Conservation (phyloP, 2,888 invertebrate genomes). For the Caenorhabditis sp. region DNA sequence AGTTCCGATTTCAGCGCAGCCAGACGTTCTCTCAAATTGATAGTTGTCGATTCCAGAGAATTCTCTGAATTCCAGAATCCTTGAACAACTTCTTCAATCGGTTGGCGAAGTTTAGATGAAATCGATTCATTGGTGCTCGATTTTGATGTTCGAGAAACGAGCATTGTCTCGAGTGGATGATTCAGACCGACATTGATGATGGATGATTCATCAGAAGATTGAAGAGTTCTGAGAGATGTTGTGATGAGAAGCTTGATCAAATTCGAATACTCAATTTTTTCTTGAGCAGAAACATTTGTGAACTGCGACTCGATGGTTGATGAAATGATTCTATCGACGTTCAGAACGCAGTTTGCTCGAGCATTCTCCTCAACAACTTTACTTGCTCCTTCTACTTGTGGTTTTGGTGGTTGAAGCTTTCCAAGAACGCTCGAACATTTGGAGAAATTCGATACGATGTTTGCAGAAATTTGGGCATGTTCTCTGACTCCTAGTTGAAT, state of each 20-base stretch:
- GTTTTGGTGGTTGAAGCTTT: background rate
- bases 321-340: background rate
- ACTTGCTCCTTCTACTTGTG: background rate
- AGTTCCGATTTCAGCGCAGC: too few relatives aligned
- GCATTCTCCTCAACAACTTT: too few relatives aligned
- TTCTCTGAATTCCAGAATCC: slow-evolving; percentile 39
- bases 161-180: background rate
- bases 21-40: too few relatives aligned
- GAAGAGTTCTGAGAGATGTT: too few relatives aligned
- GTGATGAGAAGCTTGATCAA: too few relatives aligned
- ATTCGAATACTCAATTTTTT: background rate
- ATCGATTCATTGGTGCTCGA: background rate
- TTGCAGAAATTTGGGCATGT: background rate
- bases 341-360: too few relatives aligned
- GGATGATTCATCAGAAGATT: too few relatives aligned
- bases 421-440: background rate
- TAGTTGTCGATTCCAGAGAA: background rate
- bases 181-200: background rate
- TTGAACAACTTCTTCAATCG: slow-evolving; percentile 24
- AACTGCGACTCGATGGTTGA: background rate
- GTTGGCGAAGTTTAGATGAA: slow-evolving; percentile 13
- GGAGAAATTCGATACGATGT: background rate
- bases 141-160: background rate
- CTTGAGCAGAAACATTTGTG: background rate
- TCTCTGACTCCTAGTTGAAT: background rate